Evolutionary conservation across 1,140 invertebrate genomes (phyloP).

Genomic region (Colletes gigas): DNA sequence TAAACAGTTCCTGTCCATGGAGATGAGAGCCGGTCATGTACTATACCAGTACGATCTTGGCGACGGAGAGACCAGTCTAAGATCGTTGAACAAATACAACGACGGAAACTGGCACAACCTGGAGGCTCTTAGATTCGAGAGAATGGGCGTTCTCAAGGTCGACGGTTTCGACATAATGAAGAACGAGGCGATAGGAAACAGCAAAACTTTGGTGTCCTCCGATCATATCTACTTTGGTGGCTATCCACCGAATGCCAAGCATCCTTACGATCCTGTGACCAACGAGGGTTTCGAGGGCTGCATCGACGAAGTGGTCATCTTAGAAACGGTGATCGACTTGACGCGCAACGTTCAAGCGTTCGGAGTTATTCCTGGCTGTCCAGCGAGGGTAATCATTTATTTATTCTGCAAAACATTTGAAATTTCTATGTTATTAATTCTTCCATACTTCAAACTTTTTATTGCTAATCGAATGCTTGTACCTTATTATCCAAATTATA

Average conservation of each 20-base stretch:
- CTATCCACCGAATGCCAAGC: conserved; percentile 84
- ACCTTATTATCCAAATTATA: not conserved
- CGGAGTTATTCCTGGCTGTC: conserved; percentile 92
- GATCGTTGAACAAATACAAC: conserved; percentile 85
- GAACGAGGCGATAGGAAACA: conserved; percentile 71
- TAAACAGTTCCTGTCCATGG: conserved; percentile 91
- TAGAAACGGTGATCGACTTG: conserved; percentile 88
- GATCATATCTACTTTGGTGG: conserved; percentile 95
- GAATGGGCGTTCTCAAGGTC: conserved; percentile 86
- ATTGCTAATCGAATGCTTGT: no score
- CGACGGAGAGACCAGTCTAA: conserved; percentile 82
- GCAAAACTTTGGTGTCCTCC: conserved; percentile 80
- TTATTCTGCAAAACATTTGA: not conserved
- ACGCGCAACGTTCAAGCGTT: conserved; percentile 89
- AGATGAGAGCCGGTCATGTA: conserved; percentile 89
- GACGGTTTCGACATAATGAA: conserved; percentile 82
- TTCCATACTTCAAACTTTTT: no score
- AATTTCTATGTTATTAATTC: no score
- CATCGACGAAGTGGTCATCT: conserved; percentile 91
- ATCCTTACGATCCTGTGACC: conserved; percentile 85
- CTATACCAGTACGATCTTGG: conserved; percentile 88
- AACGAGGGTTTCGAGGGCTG: conserved; percentile 95
- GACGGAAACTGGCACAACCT: conserved; percentile 93
- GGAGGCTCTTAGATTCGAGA: conserved; percentile 85
- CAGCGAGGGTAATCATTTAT: conserved; percentile 84